Evolutionary conservation across 2,888 invertebrate species (phyloP), one percentile per base, ranked within the genome.

Genomic region (Myathropa florea): DNA sequence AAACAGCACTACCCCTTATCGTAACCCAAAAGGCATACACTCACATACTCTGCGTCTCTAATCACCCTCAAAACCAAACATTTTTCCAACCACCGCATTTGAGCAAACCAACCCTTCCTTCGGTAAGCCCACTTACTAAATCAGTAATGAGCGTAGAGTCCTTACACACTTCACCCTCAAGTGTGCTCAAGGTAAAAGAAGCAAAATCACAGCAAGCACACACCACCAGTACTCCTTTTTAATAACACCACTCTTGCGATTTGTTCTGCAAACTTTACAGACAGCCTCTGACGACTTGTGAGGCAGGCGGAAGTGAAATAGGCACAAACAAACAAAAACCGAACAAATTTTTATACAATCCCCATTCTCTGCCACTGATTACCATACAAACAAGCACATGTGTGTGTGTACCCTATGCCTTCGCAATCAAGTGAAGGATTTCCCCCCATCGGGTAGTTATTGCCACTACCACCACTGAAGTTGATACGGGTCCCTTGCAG

Each of bases 151-250:
- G 81, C 28, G 9, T 61, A 39, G 71, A 81, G 81, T 72, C 61
- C 60, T 46, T 30, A 67, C 67, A 55, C 77, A 64, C 71, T 81
- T 81, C 80, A 79, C 46, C 36, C 73, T 77, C 59, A 77, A 60
- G 23, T 28, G 30, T 55, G 7, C 63, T 55, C 63, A 55, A 61
- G 36, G 33, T 60, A 68, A 80, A 39, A 60, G 23, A 23, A 61
- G 64, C 65, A 72, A 78, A n/a, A n/a, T n/a, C n/a, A n/a, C n/a
- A n/a, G n/a, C n/a, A n/a, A 64, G 55, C 46, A 30, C 67, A 30
- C 28, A 73, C 26, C 33, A 65, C n/a, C 70, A 53, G 46, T 30
- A 64, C 63, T 60, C 26, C 39, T 68, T 82, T 71, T 76, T 77
- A 61, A 72, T 65, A 76, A 80, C 57, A 72, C 63, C 33, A 53